Conservation (phyloP, 2,113 vertebrate species). For the Oryzias melastigma region DNA sequence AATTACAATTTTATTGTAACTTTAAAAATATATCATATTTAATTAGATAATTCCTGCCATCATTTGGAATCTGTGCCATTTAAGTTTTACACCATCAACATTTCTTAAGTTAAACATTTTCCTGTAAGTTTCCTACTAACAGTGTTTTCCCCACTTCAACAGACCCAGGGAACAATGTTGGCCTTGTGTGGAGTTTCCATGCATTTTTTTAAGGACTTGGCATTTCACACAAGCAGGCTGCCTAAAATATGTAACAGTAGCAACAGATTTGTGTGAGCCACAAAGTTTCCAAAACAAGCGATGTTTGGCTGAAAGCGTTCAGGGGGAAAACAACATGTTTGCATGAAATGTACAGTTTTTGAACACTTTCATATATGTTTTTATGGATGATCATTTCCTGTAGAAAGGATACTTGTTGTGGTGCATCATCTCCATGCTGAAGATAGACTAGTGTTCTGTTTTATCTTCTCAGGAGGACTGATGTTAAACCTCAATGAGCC, state of each 20-base stretch:
- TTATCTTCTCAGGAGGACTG: no score
- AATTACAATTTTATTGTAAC: no score
- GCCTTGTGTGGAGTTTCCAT: slow-evolving; percentile 69
- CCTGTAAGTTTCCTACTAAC: slow-evolving; percentile 26
- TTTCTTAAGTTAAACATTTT: no score
- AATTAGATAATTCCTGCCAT: no score
- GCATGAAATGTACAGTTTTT: slow-evolving; percentile 9
- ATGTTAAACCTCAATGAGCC: no score
- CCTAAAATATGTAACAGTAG: slow-evolving; percentile 50
- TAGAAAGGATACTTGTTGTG: background rate
- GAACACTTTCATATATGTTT: background rate
- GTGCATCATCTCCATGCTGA: no score
- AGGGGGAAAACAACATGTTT: background rate
- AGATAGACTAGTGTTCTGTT: no score
- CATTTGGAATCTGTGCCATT: no score
- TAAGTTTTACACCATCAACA: no score
- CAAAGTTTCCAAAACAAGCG: slow-evolving; percentile 31
- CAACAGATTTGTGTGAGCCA: slow-evolving; percentile 40
- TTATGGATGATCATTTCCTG: background rate
- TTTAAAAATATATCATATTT: no score
- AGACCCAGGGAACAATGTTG: slow-evolving; percentile 65
- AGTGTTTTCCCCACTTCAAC: slow-evolving; percentile 50
- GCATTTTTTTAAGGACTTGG: slow-evolving; percentile 58
- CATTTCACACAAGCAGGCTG: slow-evolving; percentile 63
- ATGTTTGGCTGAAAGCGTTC: slow-evolving; percentile 6